Evolutionary conservation across 2,888 invertebrate species (phyloP).

Genomic region (Spisula subtruncata): DNA sequence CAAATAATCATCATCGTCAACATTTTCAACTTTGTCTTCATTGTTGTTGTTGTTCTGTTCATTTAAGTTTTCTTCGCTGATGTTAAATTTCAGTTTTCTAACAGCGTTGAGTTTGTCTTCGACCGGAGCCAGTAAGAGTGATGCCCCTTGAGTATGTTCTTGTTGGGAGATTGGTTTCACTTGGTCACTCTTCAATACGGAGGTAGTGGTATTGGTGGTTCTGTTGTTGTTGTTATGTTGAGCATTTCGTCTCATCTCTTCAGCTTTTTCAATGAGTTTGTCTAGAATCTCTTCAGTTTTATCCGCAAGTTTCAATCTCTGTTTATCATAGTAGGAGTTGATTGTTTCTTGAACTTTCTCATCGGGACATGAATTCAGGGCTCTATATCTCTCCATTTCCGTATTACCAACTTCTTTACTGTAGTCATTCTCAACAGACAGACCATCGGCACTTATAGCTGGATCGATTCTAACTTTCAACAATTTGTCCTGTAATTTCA

Average conservation of each 20-base stretch:
- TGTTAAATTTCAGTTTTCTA: slow-evolving; percentile 61
- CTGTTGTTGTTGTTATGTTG: slow-evolving; percentile 29
- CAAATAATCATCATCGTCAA: slow-evolving; percentile 67
- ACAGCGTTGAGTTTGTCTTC: slow-evolving; percentile 67
- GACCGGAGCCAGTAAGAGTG: slow-evolving; percentile 61
- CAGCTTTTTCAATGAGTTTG: slow-evolving; percentile 64
- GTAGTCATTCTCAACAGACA: slow-evolving; percentile 74
- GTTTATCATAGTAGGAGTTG: slow-evolving; percentile 77
- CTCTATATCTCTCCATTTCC: slow-evolving; percentile 78
- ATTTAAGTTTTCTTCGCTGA: slow-evolving; percentile 23
- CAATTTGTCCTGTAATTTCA: slow-evolving; percentile 74
- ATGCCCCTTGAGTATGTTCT: slow-evolving; percentile 60
- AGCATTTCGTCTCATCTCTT: slow-evolving; percentile 55
- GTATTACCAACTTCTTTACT: slow-evolving; percentile 74
- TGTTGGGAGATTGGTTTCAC: background rate
- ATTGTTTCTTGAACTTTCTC: slow-evolving; percentile 69
- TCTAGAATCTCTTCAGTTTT: slow-evolving; percentile 67
- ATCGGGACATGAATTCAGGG: slow-evolving; percentile 73
- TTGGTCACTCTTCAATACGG: background rate
- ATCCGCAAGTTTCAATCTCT: slow-evolving; percentile 66
- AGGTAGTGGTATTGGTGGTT: background rate
- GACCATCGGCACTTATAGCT: slow-evolving; percentile 68
- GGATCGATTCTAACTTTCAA: slow-evolving; percentile 70
- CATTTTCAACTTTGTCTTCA: slow-evolving; percentile 35
- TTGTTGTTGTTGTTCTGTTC: slow-evolving; percentile 4